Percentiles rank a stretch among this genome's conserved stretches.
Conservation (phyloP, 2,797 vertebrate species). For the Aselliscus stoliczkanus region DNA sequence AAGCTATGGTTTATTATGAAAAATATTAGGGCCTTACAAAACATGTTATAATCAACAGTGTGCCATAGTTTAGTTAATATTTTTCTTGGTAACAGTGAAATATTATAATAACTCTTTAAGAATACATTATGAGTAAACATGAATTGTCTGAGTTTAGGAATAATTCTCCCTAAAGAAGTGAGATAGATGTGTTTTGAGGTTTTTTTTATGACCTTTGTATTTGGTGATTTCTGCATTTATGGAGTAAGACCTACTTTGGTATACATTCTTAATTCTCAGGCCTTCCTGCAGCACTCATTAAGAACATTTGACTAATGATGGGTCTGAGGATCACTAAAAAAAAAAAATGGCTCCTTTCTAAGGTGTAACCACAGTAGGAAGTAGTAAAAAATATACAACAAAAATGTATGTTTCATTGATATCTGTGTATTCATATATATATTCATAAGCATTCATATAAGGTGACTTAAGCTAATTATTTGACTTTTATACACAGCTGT, state of each 20-base stretch:
- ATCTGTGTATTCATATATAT: neutral
- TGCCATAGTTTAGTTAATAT: neutral
- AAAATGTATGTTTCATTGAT: neutral
- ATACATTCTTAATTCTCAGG: neutral
- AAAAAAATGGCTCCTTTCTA: neutral
- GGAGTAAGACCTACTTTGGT: neutral
- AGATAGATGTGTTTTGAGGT: neutral
- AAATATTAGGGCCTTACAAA: neutral
- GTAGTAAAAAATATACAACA: neutral
- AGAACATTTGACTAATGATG: neutral
- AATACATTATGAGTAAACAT: neutral
- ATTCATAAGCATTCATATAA: neutral
- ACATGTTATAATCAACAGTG: neutral
- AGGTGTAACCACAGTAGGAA: neutral
- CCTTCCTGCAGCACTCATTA: neutral
- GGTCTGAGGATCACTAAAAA: neutral
- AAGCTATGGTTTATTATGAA: neutral
- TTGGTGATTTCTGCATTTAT: neutral
- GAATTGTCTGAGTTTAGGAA: neutral
- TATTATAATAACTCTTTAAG: neutral
- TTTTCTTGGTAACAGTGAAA: neutral
- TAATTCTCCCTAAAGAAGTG: neutral
- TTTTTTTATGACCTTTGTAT: neutral
- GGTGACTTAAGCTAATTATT: neutral
- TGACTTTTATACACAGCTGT: neutral